phyloP scores from a whole-genome alignment of 2,888 invertebrate genomes.

The Oxystoma pomonae region DNA sequence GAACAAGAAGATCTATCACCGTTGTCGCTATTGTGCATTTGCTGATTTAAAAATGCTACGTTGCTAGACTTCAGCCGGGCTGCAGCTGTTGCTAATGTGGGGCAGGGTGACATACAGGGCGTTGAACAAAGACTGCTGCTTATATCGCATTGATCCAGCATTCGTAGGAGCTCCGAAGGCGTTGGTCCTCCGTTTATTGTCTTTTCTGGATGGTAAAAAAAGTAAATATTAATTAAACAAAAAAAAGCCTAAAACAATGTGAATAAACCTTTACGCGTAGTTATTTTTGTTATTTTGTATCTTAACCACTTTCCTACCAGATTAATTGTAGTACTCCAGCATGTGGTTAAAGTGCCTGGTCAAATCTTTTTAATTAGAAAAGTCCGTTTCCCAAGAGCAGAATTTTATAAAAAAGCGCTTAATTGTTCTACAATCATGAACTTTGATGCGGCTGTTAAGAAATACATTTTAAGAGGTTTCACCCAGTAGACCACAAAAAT shows the following conservation, averaged over 20 bases:
- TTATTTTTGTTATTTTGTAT: constrained; percentile 4
- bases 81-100: constrained; percentile 53
- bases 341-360: too few species aligned
- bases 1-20: constrained; percentile 26
- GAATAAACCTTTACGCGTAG: not conserved
- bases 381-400: too few species aligned
- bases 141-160: constrained; percentile 92
- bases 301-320: too few species aligned
- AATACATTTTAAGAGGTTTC: too few species aligned
- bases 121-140: constrained; percentile 73
- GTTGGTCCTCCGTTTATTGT: constrained; percentile 83
- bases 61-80: constrained; percentile 59
- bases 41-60: constrained; percentile 59
- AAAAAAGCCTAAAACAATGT: too few species aligned
- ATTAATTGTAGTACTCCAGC: too few species aligned
- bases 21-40: constrained; percentile 35
- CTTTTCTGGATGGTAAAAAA: constrained; percentile 35
- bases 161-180: constrained; percentile 82
- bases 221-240: constrained; percentile 1
- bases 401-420: too few species aligned
- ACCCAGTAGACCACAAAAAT: too few species aligned
- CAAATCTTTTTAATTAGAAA: too few species aligned
- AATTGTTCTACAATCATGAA: too few species aligned
- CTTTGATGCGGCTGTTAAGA: too few species aligned
- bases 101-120: constrained; percentile 75